These are phyloP conservation scores for Anoura caudifer DNA, from an alignment of 2,113 vertebrate genomes.

Conservation along the genomic window DNA sequence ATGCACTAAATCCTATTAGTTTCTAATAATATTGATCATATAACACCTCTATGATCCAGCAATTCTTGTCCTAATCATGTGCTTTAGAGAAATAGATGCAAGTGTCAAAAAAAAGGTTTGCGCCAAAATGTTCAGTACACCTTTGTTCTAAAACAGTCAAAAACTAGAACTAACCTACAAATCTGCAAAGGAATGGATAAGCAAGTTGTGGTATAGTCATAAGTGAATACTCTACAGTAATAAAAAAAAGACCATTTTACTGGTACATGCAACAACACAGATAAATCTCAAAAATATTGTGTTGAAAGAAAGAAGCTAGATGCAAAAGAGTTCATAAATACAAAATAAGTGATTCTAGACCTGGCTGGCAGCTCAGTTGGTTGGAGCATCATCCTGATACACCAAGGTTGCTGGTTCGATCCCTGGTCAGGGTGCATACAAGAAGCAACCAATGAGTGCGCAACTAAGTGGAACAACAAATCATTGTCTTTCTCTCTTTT, in stretches of 20 bases:
- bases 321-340: neutral
- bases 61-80: neutral
- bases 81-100: neutral
- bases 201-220: neutral
- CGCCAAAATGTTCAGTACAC: neutral
- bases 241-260: neutral
- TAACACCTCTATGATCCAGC: neutral
- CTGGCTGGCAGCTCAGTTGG: neutral
- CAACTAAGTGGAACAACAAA: too few species aligned
- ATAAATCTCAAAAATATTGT: neutral
- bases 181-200: too few species aligned
- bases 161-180: constrained; percentile 1
- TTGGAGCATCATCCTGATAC: neutral
- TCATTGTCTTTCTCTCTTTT: too few species aligned
- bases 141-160: neutral
- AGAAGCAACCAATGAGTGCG: too few species aligned
- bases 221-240: neutral
- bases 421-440: too few species aligned
- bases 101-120: neutral
- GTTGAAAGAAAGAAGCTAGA: neutral
- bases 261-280: neutral
- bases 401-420: too few species aligned
- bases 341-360: neutral
- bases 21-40: neutral
- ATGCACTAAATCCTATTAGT: neutral